Conservation (phyloP, 2,888 invertebrate species). For the Doris montereyensis region DNA sequence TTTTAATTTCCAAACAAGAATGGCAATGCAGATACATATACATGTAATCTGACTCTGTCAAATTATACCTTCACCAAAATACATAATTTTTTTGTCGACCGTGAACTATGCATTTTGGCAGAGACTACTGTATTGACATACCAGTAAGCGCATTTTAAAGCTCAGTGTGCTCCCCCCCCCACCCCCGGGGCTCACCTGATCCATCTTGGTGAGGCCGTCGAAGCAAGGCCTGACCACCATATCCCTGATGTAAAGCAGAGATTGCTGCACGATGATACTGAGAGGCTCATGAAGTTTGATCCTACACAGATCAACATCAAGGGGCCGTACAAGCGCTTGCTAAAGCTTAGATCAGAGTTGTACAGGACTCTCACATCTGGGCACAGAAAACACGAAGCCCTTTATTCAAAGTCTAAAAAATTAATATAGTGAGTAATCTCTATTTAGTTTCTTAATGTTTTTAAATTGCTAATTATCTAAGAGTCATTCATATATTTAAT, state of each 20-base stretch:
- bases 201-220: conserved; percentile 66
- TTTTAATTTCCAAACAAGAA: too few species aligned
- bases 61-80: too few species aligned
- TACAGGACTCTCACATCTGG: conserved; percentile 69
- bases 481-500: too few species aligned
- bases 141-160: too few species aligned
- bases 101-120: too few species aligned
- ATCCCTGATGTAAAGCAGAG: conserved; percentile 70
- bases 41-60: too few species aligned
- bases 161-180: too few species aligned
- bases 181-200: conserved; percentile 67
- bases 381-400: conserved; percentile 34
- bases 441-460: too few species aligned
- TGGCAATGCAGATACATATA: too few species aligned
- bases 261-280: conserved; percentile 67
- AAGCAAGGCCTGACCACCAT: conserved; percentile 72
- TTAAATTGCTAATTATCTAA: too few species aligned
- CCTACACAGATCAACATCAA: conserved; percentile 70
- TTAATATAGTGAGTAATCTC: background rate
- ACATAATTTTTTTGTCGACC: too few species aligned
- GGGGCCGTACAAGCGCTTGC: conserved; percentile 68
- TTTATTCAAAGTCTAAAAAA: background rate
- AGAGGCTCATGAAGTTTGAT: conserved; percentile 71
- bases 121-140: too few species aligned
- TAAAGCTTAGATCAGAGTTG: conserved; percentile 69